Percentiles rank a stretch among this genome's conserved stretches.
These are phyloP conservation scores for Rostratula benghalensis DNA, from an alignment of 2,113 vertebrate species.

Conservation along the genomic window DNA sequence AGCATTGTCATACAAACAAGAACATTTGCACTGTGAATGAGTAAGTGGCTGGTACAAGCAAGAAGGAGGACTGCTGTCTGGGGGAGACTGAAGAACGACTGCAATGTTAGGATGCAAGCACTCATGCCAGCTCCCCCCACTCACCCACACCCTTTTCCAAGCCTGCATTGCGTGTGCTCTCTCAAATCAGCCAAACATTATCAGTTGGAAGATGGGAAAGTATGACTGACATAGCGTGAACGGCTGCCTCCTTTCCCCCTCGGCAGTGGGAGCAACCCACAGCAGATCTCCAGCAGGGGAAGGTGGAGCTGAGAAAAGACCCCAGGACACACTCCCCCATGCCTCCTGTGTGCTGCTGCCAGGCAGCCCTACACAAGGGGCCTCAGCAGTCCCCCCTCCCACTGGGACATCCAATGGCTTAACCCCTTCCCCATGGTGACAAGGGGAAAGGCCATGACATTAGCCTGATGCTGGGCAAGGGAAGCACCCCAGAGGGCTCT, in stretches of 20 bases:
- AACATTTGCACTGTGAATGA: conserved; percentile 23
- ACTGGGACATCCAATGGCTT: accelerated
- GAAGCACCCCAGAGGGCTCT: neutral
- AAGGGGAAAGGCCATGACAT: accelerated
- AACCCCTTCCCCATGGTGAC: accelerated
- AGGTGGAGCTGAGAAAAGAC: neutral
- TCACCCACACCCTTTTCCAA: neutral
- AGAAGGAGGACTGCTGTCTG: neutral
- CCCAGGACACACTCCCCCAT: accelerated
- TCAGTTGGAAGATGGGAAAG: neutral
- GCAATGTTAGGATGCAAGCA: neutral
- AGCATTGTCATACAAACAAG: conserved; percentile 22
- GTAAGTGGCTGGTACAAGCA: conserved; percentile 18
- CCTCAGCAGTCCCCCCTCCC: neutral
- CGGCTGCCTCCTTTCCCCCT: neutral
- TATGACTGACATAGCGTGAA: neutral
- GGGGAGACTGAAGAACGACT: conserved; percentile 14
- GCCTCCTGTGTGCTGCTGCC: accelerated
- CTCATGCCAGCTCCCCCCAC: neutral
- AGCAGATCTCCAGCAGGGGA: neutral
- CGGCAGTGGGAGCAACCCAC: accelerated
- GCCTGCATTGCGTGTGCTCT: neutral
- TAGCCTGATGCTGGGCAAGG: accelerated
- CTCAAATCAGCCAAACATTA: neutral
- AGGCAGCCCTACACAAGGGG: neutral